Evolutionary conservation across 2,888 invertebrate genomes (phyloP), one percentile per base, ranked within the genome.

Genomic region (Ophion obscuratus): DNA sequence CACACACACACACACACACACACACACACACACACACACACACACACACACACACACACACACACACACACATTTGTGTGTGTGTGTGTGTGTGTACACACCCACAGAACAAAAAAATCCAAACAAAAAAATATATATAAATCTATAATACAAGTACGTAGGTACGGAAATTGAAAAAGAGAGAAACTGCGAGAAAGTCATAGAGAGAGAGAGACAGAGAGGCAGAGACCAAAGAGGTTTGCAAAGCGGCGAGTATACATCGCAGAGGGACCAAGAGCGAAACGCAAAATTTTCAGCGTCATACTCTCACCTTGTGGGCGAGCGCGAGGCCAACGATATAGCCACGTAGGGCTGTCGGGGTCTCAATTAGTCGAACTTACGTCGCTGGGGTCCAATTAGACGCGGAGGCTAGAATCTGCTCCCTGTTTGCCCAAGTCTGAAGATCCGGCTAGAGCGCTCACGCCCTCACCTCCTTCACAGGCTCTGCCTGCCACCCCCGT

Each of bases 301-400:
- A 91, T 91, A 91, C 92, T 91, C 90, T 70, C 73, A 74, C 79
- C 59, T 71, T 76, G 75, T 44, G 68, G 57, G 57, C 44, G 78
- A 47, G 47, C 14, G 47, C 14, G 3, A 47, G 66, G 70, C 67
- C 64, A 80, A 79, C 85, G 82, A 57, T 74, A 47, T 4, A 74
- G 75, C 61, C 47, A 68, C 62, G 75, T 68, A 68, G 79, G 71
- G 85, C 74, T 73, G 75, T 71, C 91, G 93, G 92, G 94, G 94
- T 94, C 94, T 94, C 94, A 94, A 94, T 94, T 94, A 94, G 93
- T 92, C 91, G 91, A 94, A 94, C 93, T 94, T 94, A 93, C 92
- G 92, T 93, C 93, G 93, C 93, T 92, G 91, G 93, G 92, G 94
- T 94, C 94, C 94, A 94, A 94, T 94, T 94, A 94, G 94, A 94